Conservation (phyloP, 2,113 vertebrate genomes). For the Falcunculus frontatus region DNA sequence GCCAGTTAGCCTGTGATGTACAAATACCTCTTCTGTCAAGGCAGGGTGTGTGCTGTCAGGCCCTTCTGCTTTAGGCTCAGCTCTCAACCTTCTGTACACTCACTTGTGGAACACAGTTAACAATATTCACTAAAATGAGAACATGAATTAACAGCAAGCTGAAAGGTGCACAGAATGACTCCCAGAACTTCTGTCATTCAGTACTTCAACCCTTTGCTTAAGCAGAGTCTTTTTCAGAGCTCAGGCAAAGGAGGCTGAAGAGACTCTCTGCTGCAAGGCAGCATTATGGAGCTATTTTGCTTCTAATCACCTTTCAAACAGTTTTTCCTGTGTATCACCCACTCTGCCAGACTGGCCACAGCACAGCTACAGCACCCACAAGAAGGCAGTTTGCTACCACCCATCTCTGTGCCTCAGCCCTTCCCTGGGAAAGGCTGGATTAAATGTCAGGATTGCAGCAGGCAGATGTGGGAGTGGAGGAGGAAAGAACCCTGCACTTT, state of each 20-base stretch:
- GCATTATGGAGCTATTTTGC: not conserved
- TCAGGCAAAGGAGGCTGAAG: not conserved
- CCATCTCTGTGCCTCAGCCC: not conserved
- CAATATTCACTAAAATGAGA: not conserved
- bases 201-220: not conserved
- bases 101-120: not conserved
- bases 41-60: not conserved
- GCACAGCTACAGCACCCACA: not conserved
- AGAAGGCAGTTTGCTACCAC: not conserved
- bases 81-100: not conserved
- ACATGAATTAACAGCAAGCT: not conserved
- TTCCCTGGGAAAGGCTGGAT: not conserved
- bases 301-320: not conserved
- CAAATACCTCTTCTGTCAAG: not conserved
- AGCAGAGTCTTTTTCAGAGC: not conserved
- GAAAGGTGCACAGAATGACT: not conserved
- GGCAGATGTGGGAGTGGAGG: not conserved
- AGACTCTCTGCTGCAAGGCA: not conserved
- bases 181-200: not conserved
- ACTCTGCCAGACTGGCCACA: not conserved
- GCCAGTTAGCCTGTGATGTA: not conserved
- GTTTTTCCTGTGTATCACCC: not conserved
- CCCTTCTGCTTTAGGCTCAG: not conserved
- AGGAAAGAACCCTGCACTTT: not conserved
- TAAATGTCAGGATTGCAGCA: not conserved